Percentiles rank a stretch among this genome's conserved stretches.
Evolutionary conservation across 2,888 invertebrate genomes (phyloP).

Genomic region (Polydrusus tereticollis): DNA sequence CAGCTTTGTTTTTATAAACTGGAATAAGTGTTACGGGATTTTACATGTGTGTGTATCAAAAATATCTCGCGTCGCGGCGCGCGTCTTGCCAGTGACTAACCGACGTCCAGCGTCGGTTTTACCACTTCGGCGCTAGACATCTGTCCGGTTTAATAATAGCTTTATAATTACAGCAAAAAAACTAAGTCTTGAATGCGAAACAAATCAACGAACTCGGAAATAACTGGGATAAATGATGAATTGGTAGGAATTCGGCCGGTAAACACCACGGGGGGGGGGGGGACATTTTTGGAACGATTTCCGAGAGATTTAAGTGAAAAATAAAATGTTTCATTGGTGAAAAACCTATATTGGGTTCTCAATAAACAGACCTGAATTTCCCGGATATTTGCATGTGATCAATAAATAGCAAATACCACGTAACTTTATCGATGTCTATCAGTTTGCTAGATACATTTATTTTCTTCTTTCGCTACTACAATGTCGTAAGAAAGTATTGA

Average conservation of each 20-base stretch:
- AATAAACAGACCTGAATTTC: too few species aligned
- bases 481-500: too few species aligned
- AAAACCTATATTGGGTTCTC: too few species aligned
- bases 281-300: not conserved
- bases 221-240: not conserved
- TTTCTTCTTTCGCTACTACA: too few species aligned
- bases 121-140: constrained; percentile 34
- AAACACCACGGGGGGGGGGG: not conserved
- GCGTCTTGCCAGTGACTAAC: constrained; percentile 43
- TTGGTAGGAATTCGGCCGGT: not conserved
- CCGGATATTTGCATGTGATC: too few species aligned
- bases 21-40: constrained; percentile 36
- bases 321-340: not conserved
- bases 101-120: constrained; percentile 43
- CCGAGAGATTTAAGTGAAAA: not conserved
- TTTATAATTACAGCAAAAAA: constrained; percentile 10
- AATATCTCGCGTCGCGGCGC: constrained; percentile 45
- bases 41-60: constrained; percentile 38
- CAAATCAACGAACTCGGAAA: constrained; percentile 4
- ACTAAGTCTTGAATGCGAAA: not conserved
- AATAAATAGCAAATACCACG: too few species aligned
- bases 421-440: too few species aligned
- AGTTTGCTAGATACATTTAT: too few species aligned
- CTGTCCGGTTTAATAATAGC: constrained; percentile 37
- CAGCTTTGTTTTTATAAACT: constrained; percentile 38